Evolutionary conservation across 2,797 vertebrate genomes (phyloP), one percentile per base, ranked within the genome.

Genomic region (Platyrinchus mystaceus): DNA sequence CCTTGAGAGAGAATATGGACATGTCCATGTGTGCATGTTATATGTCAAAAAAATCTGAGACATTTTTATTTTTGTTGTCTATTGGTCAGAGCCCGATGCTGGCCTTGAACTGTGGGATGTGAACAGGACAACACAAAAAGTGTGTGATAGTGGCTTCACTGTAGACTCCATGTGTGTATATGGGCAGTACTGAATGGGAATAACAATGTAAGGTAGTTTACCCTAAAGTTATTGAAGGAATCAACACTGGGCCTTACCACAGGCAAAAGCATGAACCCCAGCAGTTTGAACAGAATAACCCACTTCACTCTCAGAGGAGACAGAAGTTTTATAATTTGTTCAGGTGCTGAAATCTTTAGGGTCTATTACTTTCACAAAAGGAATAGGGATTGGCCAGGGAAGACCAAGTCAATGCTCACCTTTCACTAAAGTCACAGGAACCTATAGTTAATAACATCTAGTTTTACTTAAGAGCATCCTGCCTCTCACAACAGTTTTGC

Each of bases 141-240:
- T 14, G 5, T 52, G 12, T 1, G 1, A n/a, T 0, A 46, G 6
- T 26, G 6, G 3, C 16, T 80, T 89, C 19, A 0, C 32, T 14
- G 2, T 4, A 59, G 12, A 44, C 21, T 68, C 44, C 20, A 2
- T 71, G 6, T 10, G 9, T 17, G 12, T 37, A 14, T 21, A 43
- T 8, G 34, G 37, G 52, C 8, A 36, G 34, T 14, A 12, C 19
- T 89, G 19, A 47, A 32, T 16, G 37, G 37, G 22, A 69, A 46
- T 44, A 34, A 16, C 16, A 60, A 47, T 7, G 18, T 34, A 84
- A 85, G 12, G 32, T n/a, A n/a, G 2, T 17, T 77, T 67, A 52
- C 16, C 23, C n/a, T 44, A 18, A 6, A 30, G 32, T 30, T 13
- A 14, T 1, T n/a, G 49, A 70, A 53, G 16, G 49, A 60, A 30